Base-by-base conservation (phyloP, 2,888 invertebrate genomes). In the Maniola hyperantus region DNA sequence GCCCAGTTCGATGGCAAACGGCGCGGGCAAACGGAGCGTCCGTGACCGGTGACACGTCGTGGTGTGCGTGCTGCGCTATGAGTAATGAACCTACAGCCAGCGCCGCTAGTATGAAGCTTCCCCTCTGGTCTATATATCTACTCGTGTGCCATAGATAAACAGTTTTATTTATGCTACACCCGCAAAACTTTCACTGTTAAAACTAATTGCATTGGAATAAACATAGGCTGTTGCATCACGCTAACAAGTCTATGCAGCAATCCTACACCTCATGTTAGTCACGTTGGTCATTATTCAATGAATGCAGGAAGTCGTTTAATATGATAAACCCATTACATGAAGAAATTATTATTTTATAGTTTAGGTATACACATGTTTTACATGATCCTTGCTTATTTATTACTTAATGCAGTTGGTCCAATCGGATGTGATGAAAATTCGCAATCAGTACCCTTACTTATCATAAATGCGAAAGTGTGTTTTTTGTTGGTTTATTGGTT, bases 171-270 rank as follows among this genome's bases (percentile, higher is more conserved):
- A 50, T 64, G 60, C 54, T 36, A 11, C 60, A 50, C 46, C 46
- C 58, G 65, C 48, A 54, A 53, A 34, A 65, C 65, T 65, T 65
- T 65, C 65, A 65, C 65, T 65, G 36, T 60, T 62, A 62, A 62
- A 62, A 65, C 65, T 65, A 65, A 65, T 65, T 65, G 65, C 60
- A 60, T 54, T 44, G 60, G 65, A 65, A 65, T 65, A 65, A 65
- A 65, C 65, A 65, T 65, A 60, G 65, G 65, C 60, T 46, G 53
- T 65, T 65, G 54, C 60, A 60, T 65, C 60, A 65, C 65, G 60
- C 60, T 34, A 18, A 20, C 53, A 54, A 54, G 58, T 51, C 59
- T 51, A 11, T 50, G 26, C 11, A 34, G 34, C 57, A 11, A 26
- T n/a, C n/a, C n/a, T 51, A 51, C 46, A 55, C 48, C 58, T 42